These are phyloP conservation scores for Actinemys pallida DNA, from an alignment of 2,113 vertebrate genomes.

Conservation along the genomic window DNA sequence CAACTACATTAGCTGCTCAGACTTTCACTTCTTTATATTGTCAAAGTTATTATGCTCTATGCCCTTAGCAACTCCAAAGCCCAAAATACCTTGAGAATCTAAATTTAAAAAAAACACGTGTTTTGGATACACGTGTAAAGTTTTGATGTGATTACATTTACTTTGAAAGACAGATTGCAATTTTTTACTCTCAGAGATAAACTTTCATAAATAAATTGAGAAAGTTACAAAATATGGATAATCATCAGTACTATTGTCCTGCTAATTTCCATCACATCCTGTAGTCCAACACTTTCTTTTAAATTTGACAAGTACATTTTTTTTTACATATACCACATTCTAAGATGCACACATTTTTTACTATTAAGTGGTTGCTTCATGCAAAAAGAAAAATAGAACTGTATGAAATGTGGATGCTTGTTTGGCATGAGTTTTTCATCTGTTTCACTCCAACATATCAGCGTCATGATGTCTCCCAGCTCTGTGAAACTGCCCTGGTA, in stretches of 20 bases:
- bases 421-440: slow-evolving; percentile 11
- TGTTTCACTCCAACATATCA: not conserved
- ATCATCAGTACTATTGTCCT: not conserved
- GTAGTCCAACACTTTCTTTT: not conserved
- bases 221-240: not conserved
- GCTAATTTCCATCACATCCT: slow-evolving; percentile 3
- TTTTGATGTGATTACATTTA: not conserved
- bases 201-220: not conserved
- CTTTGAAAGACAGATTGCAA: not conserved
- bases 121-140: not conserved
- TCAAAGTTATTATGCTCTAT: not conserved
- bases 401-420: not conserved
- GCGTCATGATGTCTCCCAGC: slow-evolving; percentile 40
- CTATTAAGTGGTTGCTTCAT: not conserved
- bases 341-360: not conserved
- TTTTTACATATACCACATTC: not conserved
- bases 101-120: not conserved
- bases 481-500: slow-evolving; percentile 19
- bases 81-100: not conserved
- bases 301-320: not conserved
- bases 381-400: not conserved
- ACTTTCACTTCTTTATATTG: not conserved
- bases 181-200: not conserved
- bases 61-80: not conserved
- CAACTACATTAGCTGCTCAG: not conserved